Evolutionary conservation across 2,797 vertebrate genomes (phyloP), one percentile per base, ranked within the genome.

Genomic region (Simalia tracyae): DNA sequence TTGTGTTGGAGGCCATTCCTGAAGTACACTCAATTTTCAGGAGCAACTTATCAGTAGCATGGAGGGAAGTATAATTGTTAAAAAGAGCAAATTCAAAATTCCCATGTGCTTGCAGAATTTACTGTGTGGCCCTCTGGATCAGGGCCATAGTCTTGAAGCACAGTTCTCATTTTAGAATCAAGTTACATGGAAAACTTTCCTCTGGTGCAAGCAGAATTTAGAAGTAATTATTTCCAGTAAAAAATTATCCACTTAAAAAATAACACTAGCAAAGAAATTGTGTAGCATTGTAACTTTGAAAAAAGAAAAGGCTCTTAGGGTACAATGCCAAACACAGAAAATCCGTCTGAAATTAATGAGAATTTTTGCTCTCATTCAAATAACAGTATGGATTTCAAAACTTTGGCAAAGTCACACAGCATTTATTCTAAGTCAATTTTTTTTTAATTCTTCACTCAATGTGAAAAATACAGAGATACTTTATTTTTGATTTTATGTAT

Each of bases 121-220:
- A 4, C 26, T 28, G 31, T 26, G 17, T 89, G 50, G 28, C 28
- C 64, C 42, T 91, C 57, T 76, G 50, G 85, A 87, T 60, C 7
- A 5, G 46, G n/a, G 22, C 22, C 60, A 46, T 46, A 66, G 60
- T 17, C 19, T 87, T 90, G 42, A 85, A 94, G 86, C 92, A 84
- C 84, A 1, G 64, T 89, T 92, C 92, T 56, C 88, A 87, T 84
- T 87, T 5, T 92, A 94, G 88, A 95, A 95, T 91, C 93, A 95
- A 50, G 91, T 91, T 86, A 90, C 93, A 93, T 93, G 94, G 94
- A 94, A 91, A 92, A 94, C 93, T 94, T 96, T 95, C 87, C 86
- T 95, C 95, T 96, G 95, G 96, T 93, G 85, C 94, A 95, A 94
- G 93, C 88, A 57, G 56, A 19, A 15, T 76, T 88, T 94, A 94